Conservation (phyloP, 2,113 vertebrate genomes). For the Glaucidium brasilianum region DNA sequence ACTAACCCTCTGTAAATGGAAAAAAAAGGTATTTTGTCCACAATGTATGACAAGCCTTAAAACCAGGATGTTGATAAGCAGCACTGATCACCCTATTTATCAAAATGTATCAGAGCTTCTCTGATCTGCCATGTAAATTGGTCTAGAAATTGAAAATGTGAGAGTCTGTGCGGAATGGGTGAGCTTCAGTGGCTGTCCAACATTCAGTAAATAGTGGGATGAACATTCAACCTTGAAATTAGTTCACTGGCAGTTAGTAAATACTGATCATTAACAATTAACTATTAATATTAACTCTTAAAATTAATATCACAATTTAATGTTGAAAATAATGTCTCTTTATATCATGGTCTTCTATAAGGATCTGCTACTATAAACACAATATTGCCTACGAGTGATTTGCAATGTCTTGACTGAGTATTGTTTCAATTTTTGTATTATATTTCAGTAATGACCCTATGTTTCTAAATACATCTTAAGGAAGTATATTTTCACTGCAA, state of each 20-base stretch:
- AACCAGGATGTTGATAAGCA: not conserved
- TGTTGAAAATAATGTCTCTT: not conserved
- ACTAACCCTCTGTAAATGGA: not conserved
- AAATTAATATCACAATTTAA: not conserved
- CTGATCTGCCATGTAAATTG: not conserved
- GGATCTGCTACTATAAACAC: not conserved
- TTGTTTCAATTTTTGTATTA: not conserved
- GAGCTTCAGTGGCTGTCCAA: not conserved
- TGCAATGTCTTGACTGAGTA: not conserved
- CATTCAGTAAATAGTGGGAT: not conserved
- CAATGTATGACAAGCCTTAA: not conserved
- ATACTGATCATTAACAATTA: not conserved
- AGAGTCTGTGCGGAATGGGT: not conserved
- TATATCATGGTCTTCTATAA: not conserved
- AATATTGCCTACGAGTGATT: not conserved
- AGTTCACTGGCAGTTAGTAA: not conserved
- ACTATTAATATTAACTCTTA: not conserved
- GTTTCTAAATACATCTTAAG: not conserved
- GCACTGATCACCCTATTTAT: not conserved
- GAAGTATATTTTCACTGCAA: not conserved
- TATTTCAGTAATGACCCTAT: not conserved
- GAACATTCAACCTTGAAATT: not conserved
- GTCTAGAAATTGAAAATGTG: not conserved
- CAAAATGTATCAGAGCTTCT: not conserved
- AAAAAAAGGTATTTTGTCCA: not conserved